Evolutionary conservation across 2,113 vertebrate genomes (phyloP).

Genomic region (Enhydra lutris): DNA sequence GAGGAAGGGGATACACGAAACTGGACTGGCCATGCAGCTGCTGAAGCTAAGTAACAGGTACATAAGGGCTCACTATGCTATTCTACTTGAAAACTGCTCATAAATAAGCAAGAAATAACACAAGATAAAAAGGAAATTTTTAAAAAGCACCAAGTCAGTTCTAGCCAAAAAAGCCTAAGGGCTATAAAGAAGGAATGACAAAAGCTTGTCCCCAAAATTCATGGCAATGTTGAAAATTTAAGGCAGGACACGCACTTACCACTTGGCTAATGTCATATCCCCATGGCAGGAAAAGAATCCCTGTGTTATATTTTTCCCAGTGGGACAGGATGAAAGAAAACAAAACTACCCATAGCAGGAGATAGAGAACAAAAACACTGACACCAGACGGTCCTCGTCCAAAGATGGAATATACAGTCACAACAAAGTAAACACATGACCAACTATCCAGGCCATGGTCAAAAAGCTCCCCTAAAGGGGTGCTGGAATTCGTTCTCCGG

Average conservation of each 20-base stretch:
- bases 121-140: background rate
- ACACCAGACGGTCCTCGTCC: slow-evolving; percentile 92
- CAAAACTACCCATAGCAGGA: slow-evolving; percentile 96
- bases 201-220: background rate
- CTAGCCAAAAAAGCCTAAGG: slow-evolving; percentile 1
- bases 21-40: background rate
- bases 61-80: background rate
- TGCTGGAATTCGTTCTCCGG: slow-evolving; percentile 96
- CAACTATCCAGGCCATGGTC: slow-evolving; percentile 99
- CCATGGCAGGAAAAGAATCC: slow-evolving; percentile 98
- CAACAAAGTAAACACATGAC: slow-evolving; percentile 98
- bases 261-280: slow-evolving; percentile 99
- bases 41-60: background rate
- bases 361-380: slow-evolving; percentile 91
- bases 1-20: background rate
- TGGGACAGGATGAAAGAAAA: slow-evolving; percentile 99
- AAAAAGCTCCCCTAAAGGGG: slow-evolving; percentile 96
- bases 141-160: background rate
- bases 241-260: slow-evolving; percentile 83
- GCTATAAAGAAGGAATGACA: background rate
- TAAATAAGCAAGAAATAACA: background rate
- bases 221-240: background rate
- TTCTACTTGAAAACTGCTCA: background rate
- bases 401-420: slow-evolving; percentile 97
- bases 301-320: slow-evolving; percentile 99